These are phyloP conservation scores for Idaea straminata DNA, from an alignment of 2,888 invertebrate species.

Conservation along the genomic window DNA sequence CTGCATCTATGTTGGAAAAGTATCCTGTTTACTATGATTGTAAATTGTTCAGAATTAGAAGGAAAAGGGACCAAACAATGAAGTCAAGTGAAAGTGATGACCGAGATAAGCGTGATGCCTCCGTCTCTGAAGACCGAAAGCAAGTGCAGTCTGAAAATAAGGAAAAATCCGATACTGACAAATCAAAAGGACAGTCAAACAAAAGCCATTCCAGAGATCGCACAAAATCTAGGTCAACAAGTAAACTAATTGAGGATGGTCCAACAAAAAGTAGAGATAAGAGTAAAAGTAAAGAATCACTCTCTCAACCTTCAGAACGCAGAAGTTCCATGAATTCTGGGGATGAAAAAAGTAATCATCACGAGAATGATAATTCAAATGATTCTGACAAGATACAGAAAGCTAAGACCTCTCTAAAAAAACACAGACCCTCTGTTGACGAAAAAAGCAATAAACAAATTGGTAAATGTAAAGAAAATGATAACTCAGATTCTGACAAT, in stretches of 20 bases:
- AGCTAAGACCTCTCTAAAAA: too few species aligned
- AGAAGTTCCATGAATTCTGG: too few species aligned
- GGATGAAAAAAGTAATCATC: too few species aligned
- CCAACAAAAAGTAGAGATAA: slow-evolving; percentile 4
- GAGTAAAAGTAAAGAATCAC: too few species aligned
- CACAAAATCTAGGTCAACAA: slow-evolving; percentile 2
- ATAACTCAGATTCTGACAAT: neutral
- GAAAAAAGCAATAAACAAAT: slow-evolving; percentile 2
- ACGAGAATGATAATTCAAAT: slow-evolving; percentile 8
- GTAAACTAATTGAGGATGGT: slow-evolving; percentile 2
- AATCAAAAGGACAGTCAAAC: slow-evolving; percentile 3
- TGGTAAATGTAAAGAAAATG: neutral
- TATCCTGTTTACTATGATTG: slow-evolving; percentile 67
- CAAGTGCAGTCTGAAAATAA: slow-evolving; percentile 3
- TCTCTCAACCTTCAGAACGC: too few species aligned
- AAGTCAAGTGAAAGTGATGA: slow-evolving; percentile 9
- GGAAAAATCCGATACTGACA: neutral
- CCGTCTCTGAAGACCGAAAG: neutral
- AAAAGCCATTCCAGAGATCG: slow-evolving; percentile 9
- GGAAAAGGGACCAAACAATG: slow-evolving; percentile 20
- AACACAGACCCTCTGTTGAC: neutral
- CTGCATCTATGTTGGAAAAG: slow-evolving; percentile 46
- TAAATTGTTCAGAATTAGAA: slow-evolving; percentile 50
- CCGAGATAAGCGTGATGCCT: neutral
- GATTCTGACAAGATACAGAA: too few species aligned